Conservation (phyloP, 2,113 vertebrate genomes). For the Pitta sordida region DNA sequence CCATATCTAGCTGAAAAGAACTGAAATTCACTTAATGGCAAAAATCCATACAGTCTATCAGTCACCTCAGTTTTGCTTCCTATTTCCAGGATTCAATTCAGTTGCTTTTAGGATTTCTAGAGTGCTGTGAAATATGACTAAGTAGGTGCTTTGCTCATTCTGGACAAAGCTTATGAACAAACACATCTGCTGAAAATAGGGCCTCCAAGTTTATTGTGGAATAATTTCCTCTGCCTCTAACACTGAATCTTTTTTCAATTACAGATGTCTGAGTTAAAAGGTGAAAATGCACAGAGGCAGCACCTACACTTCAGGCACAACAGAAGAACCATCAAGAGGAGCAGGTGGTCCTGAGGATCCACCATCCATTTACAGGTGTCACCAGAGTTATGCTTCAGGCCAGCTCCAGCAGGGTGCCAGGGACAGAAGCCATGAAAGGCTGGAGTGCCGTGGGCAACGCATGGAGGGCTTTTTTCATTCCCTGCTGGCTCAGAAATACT, state of each 20-base stretch:
- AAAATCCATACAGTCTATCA: neutral
- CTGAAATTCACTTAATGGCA: neutral
- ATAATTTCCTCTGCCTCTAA: neutral
- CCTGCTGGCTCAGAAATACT: neutral
- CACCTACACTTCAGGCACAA: neutral
- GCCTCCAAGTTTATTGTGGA: neutral
- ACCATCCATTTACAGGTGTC: fast-evolving
- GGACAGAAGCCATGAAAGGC: neutral
- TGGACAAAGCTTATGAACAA: neutral
- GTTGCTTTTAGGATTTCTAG: neutral
- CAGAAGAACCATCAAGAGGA: fast-evolving
- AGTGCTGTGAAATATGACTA: neutral
- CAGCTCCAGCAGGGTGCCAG: fast-evolving
- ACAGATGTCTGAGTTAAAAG: neutral
- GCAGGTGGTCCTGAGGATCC: neutral
- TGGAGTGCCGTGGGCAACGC: neutral
- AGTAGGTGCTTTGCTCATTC: neutral
- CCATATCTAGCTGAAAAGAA: neutral
- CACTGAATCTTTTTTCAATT: neutral
- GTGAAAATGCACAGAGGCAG: neutral
- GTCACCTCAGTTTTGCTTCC: neutral
- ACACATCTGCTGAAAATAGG: neutral
- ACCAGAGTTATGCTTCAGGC: neutral
- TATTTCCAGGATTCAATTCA: neutral
- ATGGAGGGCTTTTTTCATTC: neutral